Evolutionary conservation across 2,888 invertebrate species (phyloP), one percentile per base, ranked within the genome.

Genomic region (Leptinotarsa rubiginosa): DNA sequence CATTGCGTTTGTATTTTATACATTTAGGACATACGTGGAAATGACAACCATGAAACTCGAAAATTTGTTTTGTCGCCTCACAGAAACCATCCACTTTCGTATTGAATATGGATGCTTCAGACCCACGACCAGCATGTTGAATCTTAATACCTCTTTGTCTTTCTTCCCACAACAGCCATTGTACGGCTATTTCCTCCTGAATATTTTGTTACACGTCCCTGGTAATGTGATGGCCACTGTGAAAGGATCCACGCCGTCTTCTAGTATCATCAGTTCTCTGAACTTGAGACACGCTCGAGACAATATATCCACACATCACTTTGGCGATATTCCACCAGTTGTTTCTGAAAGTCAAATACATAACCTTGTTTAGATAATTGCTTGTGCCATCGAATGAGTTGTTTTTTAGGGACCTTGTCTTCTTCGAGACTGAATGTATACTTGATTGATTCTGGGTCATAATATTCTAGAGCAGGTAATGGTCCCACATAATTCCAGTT

Each of bases 131-230:
- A 2, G 65, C 65, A 15, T 65, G 65, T n/a, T 65, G 65, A 13
- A 65, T 65, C 12, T 41, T 41, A 3, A 65, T 31, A 4, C 65
- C 47, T 41, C 41, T 31, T 15, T 41, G 47, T 13, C 47, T 7
- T 41, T 65, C 65, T 41, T 65, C 65, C 25, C 65, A 65, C 15
- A 65, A 15, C 47, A 65, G 12, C 65, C 41, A 65, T 47, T 65
- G 65, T 13, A 65, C n/a, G 4, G 41, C 65, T 41, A 65, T 65
- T 82, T 81, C 69, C 77, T 76, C 22, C 78, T 65, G 56, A 73
- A 81, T 7, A 81, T 68, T 18, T 65, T 47, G 73, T 78, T 81
- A 69, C 83, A 84, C 13, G 82, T 81, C 16, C 75, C 69, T 1
- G 78, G 77, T 18, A 81, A 76, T 1, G 83, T 83, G 0, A 74